These are phyloP conservation scores for Lethocerus indicus DNA, from an alignment of 1,140 invertebrate genomes.

Conservation along the genomic window DNA sequence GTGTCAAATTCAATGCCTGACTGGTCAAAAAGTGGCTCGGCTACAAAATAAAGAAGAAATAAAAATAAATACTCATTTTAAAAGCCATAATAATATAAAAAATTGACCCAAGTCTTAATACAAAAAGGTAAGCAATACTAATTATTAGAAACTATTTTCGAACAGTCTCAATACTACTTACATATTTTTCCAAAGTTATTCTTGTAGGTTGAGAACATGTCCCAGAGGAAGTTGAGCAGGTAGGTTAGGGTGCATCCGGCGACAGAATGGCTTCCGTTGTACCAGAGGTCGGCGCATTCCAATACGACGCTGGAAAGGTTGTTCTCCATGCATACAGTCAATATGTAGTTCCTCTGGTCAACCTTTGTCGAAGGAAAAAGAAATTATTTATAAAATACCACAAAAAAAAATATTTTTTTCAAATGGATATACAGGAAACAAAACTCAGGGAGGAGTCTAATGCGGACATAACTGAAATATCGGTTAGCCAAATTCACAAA, in stretches of 20 bases:
- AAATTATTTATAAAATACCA: too few species aligned
- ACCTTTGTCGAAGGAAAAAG: too few species aligned
- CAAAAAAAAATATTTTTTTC: too few species aligned
- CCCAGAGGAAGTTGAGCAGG: conserved; percentile 1
- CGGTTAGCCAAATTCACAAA: too few species aligned
- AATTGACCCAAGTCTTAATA: too few species aligned
- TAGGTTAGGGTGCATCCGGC: not conserved
- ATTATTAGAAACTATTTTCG: too few species aligned
- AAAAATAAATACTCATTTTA: not conserved
- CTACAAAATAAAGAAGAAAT: not conserved
- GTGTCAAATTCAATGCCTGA: conserved; percentile 1
- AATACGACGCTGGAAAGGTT: not conserved
- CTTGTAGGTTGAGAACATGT: not conserved
- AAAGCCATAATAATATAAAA: not conserved
- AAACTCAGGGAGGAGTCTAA: too few species aligned
- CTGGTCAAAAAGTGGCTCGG: conserved; percentile 1
- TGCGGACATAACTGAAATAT: too few species aligned
- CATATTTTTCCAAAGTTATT: not conserved
- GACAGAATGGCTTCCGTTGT: not conserved
- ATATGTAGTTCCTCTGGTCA: not conserved
- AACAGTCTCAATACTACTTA: too few species aligned
- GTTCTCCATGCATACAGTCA: conserved; percentile 2
- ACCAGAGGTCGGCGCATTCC: not conserved
- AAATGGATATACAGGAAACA: too few species aligned
- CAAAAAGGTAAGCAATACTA: too few species aligned